Evolutionary conservation across 2,797 vertebrate genomes (phyloP).

Genomic region (Dendrocincla tyrannina): DNA sequence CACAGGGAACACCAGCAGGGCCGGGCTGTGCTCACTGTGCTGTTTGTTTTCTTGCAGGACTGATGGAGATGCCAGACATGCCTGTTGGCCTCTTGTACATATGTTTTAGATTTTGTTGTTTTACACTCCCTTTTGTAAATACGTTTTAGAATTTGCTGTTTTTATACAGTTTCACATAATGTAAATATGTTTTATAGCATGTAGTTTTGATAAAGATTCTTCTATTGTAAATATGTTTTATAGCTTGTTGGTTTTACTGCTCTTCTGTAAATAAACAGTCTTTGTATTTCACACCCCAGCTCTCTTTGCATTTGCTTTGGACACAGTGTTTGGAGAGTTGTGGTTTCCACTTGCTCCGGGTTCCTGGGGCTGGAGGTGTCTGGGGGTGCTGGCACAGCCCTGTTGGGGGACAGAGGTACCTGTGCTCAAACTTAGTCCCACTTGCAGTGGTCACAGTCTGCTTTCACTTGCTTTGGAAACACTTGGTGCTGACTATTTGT

Average conservation of each 20-base stretch:
- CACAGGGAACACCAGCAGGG: not conserved
- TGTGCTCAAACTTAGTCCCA: not conserved
- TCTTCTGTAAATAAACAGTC: not conserved
- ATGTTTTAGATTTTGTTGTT: not conserved
- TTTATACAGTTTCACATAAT: not conserved
- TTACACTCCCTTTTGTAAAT: not conserved
- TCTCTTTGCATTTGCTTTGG: not conserved
- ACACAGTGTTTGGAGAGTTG: not conserved
- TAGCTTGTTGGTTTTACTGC: not conserved
- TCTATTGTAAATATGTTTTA: not conserved
- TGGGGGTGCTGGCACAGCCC: not conserved
- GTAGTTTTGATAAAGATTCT: not conserved
- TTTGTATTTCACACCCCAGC: not conserved
- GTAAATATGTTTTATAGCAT: not conserved
- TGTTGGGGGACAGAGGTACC: accelerated
- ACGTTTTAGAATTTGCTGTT: not conserved
- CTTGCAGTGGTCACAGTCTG: not conserved
- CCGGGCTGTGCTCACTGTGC: accelerated
- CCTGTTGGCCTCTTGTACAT: not conserved
- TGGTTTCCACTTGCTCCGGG: not conserved
- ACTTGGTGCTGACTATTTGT: accelerated
- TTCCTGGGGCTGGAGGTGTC: too few relatives aligned
- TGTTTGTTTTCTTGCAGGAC: not conserved
- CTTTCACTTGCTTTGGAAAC: not conserved
- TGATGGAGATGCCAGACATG: accelerated